Conservation (phyloP, 2,888 invertebrate genomes). For the Ptychoptera contaminata region DNA sequence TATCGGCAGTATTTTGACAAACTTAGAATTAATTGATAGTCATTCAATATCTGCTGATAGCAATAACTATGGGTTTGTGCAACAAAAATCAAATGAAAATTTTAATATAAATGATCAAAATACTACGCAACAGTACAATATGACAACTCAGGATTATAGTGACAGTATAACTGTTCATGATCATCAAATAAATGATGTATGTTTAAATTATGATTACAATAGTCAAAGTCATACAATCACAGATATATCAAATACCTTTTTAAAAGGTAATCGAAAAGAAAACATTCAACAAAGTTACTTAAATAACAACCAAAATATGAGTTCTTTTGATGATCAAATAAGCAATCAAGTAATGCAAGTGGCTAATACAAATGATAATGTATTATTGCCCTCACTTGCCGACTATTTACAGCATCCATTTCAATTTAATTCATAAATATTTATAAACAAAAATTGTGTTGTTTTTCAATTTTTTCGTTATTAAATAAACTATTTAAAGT, state of each 20-base stretch:
- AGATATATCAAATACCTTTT: slow-evolving; percentile 12
- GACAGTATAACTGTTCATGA: no score
- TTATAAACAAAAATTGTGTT: background rate
- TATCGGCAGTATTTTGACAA: slow-evolving; percentile 30
- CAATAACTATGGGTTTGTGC: background rate
- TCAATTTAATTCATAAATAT: slow-evolving; percentile 7
- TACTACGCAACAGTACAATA: background rate
- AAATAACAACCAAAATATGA: background rate
- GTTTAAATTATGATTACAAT: slow-evolving; percentile 11
- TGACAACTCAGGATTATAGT: background rate
- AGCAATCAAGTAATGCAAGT: slow-evolving; percentile 8
- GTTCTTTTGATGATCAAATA: background rate
- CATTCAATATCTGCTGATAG: background rate
- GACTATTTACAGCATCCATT: slow-evolving; percentile 26
- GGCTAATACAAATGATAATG: slow-evolving; percentile 7
- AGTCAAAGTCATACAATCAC: slow-evolving; percentile 12
- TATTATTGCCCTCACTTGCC: slow-evolving; percentile 24
- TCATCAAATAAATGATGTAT: slow-evolving; percentile 8
- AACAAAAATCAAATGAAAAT: background rate
- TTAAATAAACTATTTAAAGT: slow-evolving; percentile 1
- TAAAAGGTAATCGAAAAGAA: slow-evolving; percentile 4
- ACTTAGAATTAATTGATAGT: slow-evolving; percentile 25
- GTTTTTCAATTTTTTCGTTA: background rate
- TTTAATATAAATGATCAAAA: background rate
- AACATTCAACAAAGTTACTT: background rate